Evolutionary conservation across 2,113 vertebrate species (phyloP).

Genomic region (Rutilus rutilus): DNA sequence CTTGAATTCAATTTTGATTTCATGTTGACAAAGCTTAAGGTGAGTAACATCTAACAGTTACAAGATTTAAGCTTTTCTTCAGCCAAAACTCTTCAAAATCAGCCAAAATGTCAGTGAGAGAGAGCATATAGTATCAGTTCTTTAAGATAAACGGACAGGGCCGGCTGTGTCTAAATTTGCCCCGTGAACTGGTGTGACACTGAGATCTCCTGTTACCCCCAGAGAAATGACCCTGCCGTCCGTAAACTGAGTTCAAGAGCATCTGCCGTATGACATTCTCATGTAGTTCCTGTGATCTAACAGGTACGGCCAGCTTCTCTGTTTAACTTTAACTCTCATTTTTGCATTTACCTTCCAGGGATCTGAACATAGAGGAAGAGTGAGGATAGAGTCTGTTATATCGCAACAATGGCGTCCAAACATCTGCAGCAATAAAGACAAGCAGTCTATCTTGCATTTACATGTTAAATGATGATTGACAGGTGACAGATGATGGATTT

Average conservation of each 20-base stretch:
- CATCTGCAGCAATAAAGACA: background rate
- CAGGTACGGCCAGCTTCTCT: background rate
- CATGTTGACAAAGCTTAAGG: no score
- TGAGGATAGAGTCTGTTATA: background rate
- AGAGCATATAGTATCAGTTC: background rate
- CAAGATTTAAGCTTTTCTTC: no score
- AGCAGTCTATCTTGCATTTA: background rate
- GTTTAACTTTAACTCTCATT: background rate
- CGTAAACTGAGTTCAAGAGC: slow-evolving; percentile 16
- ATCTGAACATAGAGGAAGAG: background rate
- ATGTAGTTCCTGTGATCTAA: slow-evolving; percentile 25
- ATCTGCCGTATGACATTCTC: slow-evolving; percentile 18
- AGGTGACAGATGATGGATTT: background rate
- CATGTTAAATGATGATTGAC: background rate
- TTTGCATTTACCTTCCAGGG: background rate
- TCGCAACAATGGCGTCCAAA: background rate
- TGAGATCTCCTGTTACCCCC: slow-evolving; percentile 33
- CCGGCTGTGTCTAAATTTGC: slow-evolving; percentile 30
- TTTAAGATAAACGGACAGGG: background rate
- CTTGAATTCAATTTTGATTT: background rate
- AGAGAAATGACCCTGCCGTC: slow-evolving; percentile 14
- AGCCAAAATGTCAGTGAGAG: background rate
- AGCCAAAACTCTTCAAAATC: background rate
- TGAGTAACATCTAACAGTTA: background rate
- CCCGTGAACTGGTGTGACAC: background rate